Evolutionary conservation across 2,113 vertebrate genomes (phyloP).

Genomic region (Silurus asotus): DNA sequence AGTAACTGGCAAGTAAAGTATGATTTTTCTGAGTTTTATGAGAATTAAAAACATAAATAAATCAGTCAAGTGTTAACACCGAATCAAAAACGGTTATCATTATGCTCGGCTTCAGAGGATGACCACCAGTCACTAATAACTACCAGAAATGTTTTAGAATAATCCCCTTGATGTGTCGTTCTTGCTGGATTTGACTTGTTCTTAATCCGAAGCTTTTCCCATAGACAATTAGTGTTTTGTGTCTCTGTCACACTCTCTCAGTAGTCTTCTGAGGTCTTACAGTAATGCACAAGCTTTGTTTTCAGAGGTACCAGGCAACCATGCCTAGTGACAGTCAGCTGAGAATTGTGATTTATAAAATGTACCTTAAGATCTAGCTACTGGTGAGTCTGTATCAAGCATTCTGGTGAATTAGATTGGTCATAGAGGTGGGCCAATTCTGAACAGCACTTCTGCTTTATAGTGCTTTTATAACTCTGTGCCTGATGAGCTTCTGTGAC

Average conservation of each 20-base stretch:
- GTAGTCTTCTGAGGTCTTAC: conserved; percentile 36
- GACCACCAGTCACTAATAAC: not conserved
- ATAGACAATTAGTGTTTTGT: conserved; percentile 27
- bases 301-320: conserved; percentile 37
- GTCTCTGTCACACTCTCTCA: conserved; percentile 21
- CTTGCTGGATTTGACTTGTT: not conserved
- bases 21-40: not conserved
- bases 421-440: not conserved
- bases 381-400: not conserved
- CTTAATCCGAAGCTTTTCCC: conserved; percentile 7
- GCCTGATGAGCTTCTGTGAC: conserved; percentile 4
- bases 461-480: not conserved
- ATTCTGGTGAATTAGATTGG: not conserved
- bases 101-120: not conserved
- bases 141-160: not conserved
- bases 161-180: not conserved
- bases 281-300: conserved; percentile 49
- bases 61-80: not conserved
- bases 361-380: not conserved
- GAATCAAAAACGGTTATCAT: not conserved
- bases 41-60: too few species aligned
- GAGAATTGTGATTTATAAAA: conserved; percentile 38
- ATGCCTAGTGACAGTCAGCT: conserved; percentile 46
- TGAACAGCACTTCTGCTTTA: not conserved
- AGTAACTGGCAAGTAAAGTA: not conserved